phyloP scores from a whole-genome alignment of 2,888 invertebrate species.

The Bombylius discolor region DNA sequence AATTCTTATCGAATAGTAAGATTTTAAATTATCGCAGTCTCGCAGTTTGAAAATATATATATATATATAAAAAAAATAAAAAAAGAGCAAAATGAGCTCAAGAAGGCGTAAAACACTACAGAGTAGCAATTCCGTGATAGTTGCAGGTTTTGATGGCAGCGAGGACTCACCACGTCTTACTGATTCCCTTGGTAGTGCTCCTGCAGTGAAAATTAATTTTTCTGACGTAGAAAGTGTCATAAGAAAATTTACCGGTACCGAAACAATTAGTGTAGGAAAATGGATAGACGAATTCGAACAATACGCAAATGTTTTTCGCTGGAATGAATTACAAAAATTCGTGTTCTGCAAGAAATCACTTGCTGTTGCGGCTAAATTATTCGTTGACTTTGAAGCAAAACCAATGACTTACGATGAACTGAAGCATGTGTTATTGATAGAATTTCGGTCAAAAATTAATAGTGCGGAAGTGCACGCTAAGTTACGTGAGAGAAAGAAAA shows the following conservation, averaged over 20 bases:
- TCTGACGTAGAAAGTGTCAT: constrained; percentile 5
- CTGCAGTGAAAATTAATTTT: neutral
- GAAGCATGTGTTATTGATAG: constrained; percentile 1
- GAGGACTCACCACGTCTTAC: too few relatives aligned
- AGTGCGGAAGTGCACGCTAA: constrained; percentile 5
- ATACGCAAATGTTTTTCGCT: constrained; percentile 4
- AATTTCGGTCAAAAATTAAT: constrained; percentile 1
- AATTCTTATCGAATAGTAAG: too few relatives aligned
- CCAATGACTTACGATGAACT: constrained; percentile 4
- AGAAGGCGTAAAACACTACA: too few relatives aligned
- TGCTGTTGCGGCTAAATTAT: constrained; percentile 2
- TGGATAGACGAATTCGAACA: constrained; percentile 7
- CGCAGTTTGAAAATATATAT: too few relatives aligned
- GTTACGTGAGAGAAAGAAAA: constrained; percentile 5
- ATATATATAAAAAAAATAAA: too few relatives aligned
- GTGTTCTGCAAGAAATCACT: constrained; percentile 7
- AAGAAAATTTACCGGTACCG: constrained; percentile 2
- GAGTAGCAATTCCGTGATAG: too few relatives aligned
- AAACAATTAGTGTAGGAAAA: neutral
- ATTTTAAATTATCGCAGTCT: too few relatives aligned
- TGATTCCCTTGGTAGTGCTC: too few relatives aligned
- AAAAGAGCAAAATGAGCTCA: too few relatives aligned
- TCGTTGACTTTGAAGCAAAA: constrained; percentile 6
- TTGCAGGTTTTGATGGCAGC: too few relatives aligned
- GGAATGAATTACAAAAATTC: constrained; percentile 4